Evolutionary conservation across 2,888 invertebrate species (phyloP).

Genomic region (Drosophila emarginata): DNA sequence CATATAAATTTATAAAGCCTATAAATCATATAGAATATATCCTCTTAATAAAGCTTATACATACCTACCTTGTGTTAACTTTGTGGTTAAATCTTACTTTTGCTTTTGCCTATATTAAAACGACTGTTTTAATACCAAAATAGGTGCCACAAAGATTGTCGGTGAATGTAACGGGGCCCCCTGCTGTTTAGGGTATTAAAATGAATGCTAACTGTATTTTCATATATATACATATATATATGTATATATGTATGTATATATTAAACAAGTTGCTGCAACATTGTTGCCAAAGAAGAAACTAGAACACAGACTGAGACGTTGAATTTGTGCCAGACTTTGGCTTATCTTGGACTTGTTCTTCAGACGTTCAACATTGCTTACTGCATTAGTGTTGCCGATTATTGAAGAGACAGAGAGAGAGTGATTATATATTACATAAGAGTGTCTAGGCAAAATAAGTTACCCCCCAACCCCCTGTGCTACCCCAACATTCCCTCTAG

Average conservation of each 20-base stretch:
- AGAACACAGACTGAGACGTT: constrained; percentile 51
- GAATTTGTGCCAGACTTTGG: not conserved
- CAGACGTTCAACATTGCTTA: constrained; percentile 24
- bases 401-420: not conserved
- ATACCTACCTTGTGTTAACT: no score
- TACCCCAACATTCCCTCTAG: not conserved
- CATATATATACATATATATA: not conserved
- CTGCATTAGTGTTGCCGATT: constrained; percentile 22
- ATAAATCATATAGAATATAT: no score
- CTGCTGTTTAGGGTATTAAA: constrained; percentile 5
- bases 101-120: no score
- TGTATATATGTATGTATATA: constrained; percentile 11
- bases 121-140: no score
- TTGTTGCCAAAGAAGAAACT: constrained; percentile 62
- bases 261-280: constrained; percentile 66
- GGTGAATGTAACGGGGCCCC: not conserved
- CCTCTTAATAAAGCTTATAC: no score
- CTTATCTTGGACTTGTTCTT: constrained; percentile 47
- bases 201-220: constrained; percentile 40
- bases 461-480: not conserved
- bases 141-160: not conserved
- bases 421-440: constrained; percentile 6
- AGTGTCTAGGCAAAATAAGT: not conserved
- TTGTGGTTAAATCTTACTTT: no score
- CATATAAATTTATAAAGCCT: no score